These are phyloP conservation scores for Thalassarche chlororhynchos DNA, from an alignment of 2,113 vertebrate species.

Conservation along the genomic window DNA sequence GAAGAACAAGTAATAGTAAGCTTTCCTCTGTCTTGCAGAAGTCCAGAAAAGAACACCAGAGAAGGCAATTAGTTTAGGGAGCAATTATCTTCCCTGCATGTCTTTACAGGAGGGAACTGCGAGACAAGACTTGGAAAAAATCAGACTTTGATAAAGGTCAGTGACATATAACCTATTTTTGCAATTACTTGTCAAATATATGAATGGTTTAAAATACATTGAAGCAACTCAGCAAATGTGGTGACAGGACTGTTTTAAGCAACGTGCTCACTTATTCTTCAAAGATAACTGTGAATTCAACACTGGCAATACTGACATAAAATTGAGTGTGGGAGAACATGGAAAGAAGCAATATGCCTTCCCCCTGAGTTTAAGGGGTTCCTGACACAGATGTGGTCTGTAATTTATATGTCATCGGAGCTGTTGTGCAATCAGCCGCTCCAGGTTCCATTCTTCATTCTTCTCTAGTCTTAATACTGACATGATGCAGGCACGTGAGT, in stretches of 20 bases:
- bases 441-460: neutral
- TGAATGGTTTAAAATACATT: constrained; percentile 10
- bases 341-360: neutral
- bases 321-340: neutral
- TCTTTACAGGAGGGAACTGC: neutral
- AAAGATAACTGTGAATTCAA: neutral
- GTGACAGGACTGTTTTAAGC: neutral
- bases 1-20: neutral
- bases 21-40: neutral
- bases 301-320: neutral
- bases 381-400: neutral
- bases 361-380: neutral
- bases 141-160: constrained; percentile 67
- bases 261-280: neutral
- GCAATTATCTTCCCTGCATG: constrained; percentile 46
- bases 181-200: constrained; percentile 54
- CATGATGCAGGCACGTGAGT: accelerated
- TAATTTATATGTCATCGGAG: neutral
- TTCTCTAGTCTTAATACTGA: neutral
- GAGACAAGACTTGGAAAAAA: constrained; percentile 33
- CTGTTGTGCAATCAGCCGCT: neutral
- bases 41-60: neutral
- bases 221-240: neutral
- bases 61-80: constrained; percentile 44
- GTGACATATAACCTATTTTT: constrained; percentile 46